Evolutionary conservation across 35 echinoderm and acorn worm genomes (phyloP).

Genomic region (Acanthaster planci): DNA sequence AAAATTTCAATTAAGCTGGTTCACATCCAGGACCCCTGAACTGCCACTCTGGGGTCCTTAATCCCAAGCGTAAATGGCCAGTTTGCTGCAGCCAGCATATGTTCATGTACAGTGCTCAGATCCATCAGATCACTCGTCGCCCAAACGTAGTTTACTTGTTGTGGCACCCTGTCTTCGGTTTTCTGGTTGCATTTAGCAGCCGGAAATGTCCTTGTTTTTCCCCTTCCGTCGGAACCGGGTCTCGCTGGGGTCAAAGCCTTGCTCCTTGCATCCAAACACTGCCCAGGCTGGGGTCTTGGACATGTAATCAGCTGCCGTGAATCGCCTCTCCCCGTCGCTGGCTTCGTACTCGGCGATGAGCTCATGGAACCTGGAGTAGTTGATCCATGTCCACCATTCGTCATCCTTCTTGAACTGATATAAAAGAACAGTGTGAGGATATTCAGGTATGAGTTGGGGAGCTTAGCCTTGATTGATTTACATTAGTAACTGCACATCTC

Average conservation of each 20-base stretch:
- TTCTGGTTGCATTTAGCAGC: constrained; percentile 46
- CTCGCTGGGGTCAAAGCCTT: constrained; percentile 92
- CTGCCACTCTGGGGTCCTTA: no score
- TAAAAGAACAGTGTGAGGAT: constrained; percentile 31
- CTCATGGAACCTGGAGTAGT: constrained; percentile 82
- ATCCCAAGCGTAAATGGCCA: no score
- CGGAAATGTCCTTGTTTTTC: constrained; percentile 92
- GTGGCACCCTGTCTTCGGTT: no score
- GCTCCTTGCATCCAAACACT: constrained; percentile 82
- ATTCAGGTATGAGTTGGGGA: no score
- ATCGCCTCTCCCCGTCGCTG: constrained; percentile 62
- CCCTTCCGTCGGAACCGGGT: constrained; percentile 85
- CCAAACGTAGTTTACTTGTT: no score
- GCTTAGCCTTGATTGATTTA: not conserved
- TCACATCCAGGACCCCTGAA: no score
- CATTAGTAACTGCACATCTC: not conserved
- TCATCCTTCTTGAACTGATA: constrained; percentile 84
- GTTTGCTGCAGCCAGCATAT: no score
- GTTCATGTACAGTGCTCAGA: no score
- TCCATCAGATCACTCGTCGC: no score
- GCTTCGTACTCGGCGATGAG: constrained; percentile 72
- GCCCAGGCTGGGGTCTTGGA: constrained; percentile 87
- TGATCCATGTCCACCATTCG: constrained; percentile 93
- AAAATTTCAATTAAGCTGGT: no score
- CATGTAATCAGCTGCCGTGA: constrained; percentile 88